Conservation (phyloP, 2,888 invertebrate species). For the Tipula helvola region DNA sequence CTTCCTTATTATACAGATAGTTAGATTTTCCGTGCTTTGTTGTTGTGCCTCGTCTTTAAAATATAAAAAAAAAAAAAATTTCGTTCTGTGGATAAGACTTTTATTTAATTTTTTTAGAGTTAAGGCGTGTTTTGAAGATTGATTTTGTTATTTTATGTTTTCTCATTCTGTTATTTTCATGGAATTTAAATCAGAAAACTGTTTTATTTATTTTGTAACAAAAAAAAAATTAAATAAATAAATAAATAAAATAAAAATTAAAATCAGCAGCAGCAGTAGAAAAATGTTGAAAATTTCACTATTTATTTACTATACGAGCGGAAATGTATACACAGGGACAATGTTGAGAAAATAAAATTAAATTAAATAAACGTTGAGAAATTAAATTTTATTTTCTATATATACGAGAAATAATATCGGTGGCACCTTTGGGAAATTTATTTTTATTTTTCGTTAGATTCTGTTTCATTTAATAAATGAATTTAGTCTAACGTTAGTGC, state of each 20-base stretch:
- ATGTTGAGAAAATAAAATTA: not conserved
- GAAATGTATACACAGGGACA: not conserved
- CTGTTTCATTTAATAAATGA: not conserved
- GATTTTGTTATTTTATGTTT: not conserved
- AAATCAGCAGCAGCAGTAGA: not conserved
- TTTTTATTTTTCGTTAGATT: not conserved
- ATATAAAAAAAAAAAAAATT: not conserved
- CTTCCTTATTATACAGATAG: not conserved
- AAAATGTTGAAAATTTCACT: not conserved
- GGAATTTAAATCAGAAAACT: not conserved
- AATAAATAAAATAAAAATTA: too few species aligned
- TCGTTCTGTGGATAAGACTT: not conserved
- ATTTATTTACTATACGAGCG: not conserved
- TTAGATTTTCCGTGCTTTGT: not conserved
- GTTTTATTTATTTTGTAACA: not conserved
- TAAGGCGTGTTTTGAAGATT: not conserved
- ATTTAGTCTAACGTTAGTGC: not conserved
- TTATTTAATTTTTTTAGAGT: not conserved
- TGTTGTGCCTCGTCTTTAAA: not conserved
- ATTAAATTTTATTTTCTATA: not conserved
- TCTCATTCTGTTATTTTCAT: not conserved
- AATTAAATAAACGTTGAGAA: not conserved
- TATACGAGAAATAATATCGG: not conserved
- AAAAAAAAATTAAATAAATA: not conserved
- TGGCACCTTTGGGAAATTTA: not conserved